Conservation (phyloP, 2,113 vertebrate genomes). For the Lampris incognitus region DNA sequence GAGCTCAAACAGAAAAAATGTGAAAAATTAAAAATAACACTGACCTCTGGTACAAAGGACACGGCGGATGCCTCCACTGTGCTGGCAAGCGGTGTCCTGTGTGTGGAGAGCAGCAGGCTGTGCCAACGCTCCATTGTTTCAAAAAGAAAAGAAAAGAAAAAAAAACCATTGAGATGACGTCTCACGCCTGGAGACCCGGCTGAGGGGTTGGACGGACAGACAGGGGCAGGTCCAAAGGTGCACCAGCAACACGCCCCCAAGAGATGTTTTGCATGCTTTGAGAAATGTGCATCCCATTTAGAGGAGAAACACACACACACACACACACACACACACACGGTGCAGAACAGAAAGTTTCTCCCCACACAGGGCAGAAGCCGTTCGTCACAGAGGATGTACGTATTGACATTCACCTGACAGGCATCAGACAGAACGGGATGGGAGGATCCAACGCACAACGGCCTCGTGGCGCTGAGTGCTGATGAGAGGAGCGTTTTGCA, state of each 20-base stretch:
- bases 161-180: constrained; percentile 56
- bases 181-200: constrained; percentile 55
- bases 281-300: constrained; percentile 63
- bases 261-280: constrained; percentile 50
- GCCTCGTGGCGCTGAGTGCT: constrained; percentile 16
- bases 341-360: constrained; percentile 36
- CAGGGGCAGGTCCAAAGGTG: constrained; percentile 40
- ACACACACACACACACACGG: not conserved
- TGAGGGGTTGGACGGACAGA: constrained; percentile 34
- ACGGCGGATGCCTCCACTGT: constrained; percentile 57
- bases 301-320: constrained; percentile 6
- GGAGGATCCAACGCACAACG: constrained; percentile 24
- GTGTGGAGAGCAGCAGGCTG: constrained; percentile 63
- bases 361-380: constrained; percentile 38
- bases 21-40: constrained; percentile 1
- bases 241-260: constrained; percentile 48
- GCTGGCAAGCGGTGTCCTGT: constrained; percentile 52
- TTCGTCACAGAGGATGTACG: constrained; percentile 46
- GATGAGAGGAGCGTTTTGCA: constrained; percentile 48
- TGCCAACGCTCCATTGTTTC: constrained; percentile 62
- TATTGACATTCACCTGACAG: constrained; percentile 30
- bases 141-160: constrained; percentile 51
- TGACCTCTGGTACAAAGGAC: constrained; percentile 51
- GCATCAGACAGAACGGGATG: constrained; percentile 47
- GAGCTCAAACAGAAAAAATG: constrained; percentile 34